Base-by-base conservation (phyloP, 1,140 invertebrate genomes). In the Drosophila fuyamai region DNA sequence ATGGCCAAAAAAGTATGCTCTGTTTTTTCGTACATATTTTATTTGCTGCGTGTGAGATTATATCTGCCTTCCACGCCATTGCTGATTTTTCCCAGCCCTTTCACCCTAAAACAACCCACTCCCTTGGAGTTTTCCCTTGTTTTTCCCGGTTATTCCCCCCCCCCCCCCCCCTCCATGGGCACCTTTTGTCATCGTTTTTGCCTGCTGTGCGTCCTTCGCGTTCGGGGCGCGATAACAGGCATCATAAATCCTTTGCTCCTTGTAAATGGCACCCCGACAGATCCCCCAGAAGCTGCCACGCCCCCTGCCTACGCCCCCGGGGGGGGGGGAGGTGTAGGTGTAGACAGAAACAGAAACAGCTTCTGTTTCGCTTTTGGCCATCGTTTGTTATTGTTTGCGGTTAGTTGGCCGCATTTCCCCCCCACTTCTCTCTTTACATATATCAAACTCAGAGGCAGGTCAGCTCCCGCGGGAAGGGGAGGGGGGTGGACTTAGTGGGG, bases 361-460 rank as follows among this genome's bases (percentile, higher is more conserved):
- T 81, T 86, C 82, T 86, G 79, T 82, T 81, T 86, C 75, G 73
- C 67, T 81, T 78, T 78, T 71, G 81, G 76, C 84, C 76, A 89
- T 88, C 84, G 84, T 88, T 88, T 88, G 84, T 88, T 88, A 89
- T 88, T 88, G 84, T 88, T 88, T 88, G 84, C 80, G 84, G 84
- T 81, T 89, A 80, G 84, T 88, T 88, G 73, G 72, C 48, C 80
- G 73, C 78, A 68, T 62, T 47, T 32, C 32, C 8, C 32, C 8
- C 35, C 23, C 14, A 14, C 3, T 23, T 12, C 36, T 10, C 47
- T 32, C 47, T 29, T 48, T 40, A 48, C 61, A 72, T 60, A 73
- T 44, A 50, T 48, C 71, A 70, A 81, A 86, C 43, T 77, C 55
- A 47, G 47, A 50, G 60, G 72, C 71, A 75, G 72, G 61, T 59